Conservation (phyloP, 2,888 invertebrate species). For the Pseudococcus viburni region DNA sequence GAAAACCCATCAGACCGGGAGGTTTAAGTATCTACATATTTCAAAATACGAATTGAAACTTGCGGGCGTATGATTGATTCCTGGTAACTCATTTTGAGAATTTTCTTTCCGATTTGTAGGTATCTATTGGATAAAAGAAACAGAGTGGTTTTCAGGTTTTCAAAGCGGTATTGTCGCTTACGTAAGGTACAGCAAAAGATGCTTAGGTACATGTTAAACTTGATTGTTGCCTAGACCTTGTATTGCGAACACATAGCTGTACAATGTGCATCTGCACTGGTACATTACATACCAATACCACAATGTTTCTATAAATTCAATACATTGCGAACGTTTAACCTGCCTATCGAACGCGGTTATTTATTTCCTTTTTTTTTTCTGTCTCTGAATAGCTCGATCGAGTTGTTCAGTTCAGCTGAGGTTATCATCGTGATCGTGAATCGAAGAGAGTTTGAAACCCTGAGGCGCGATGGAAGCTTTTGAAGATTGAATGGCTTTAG, state of each 20-base stretch:
- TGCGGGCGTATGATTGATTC: slow-evolving; percentile 3
- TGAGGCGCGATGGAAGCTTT: too few species aligned
- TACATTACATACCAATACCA: neutral
- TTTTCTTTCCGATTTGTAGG: neutral
- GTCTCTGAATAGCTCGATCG: neutral
- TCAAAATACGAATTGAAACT: neutral
- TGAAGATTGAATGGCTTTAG: too few species aligned
- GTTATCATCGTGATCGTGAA: too few species aligned
- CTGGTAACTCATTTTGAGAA: neutral
- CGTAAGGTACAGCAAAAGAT: neutral
- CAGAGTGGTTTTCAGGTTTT: neutral
- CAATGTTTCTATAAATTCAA: slow-evolving; percentile 1
- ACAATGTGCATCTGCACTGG: neutral
- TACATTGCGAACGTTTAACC: neutral
- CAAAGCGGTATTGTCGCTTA: neutral
- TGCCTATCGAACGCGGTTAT: neutral
- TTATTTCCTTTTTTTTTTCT: slow-evolving; percentile 4
- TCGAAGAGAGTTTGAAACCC: too few species aligned
- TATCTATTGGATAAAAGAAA: neutral
- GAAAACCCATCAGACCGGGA: neutral
- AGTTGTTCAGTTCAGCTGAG: neutral
- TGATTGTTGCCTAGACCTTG: slow-evolving; percentile 50
- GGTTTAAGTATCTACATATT: neutral
- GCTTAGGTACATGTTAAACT: neutral
- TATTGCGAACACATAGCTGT: neutral